Evolutionary conservation across 2,888 invertebrate genomes (phyloP).

Genomic region (Temnothorax rugatulus): DNA sequence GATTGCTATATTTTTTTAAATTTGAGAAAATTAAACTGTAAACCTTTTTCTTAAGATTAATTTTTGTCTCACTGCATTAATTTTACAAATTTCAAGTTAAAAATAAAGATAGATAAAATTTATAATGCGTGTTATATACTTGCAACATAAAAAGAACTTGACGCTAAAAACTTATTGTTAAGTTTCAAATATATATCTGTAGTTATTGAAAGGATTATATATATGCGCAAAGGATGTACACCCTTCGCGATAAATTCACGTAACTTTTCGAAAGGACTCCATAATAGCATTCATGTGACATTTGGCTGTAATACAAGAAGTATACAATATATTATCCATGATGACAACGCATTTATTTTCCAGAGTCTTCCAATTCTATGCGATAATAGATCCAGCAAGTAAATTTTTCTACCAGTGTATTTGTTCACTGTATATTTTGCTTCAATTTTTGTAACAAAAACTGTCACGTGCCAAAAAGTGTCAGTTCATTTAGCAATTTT

Average conservation of each 20-base stretch:
- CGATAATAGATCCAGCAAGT: background rate
- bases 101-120: background rate
- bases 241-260: background rate
- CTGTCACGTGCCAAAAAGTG: background rate
- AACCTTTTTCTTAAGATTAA: background rate
- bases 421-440: background rate
- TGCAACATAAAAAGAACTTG: background rate
- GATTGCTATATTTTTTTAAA: background rate
- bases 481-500: background rate
- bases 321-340: conserved; percentile 12
- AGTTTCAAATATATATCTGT: background rate
- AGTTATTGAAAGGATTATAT: background rate
- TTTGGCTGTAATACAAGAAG: conserved; percentile 5
- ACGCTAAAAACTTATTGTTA: background rate
- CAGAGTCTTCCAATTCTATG: background rate
- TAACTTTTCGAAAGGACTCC: background rate
- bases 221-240: background rate
- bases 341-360: conserved; percentile 16
- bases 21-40: background rate
- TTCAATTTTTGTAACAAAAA: background rate
- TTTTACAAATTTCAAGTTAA: background rate
- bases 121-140: background rate
- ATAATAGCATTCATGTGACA: conserved; percentile 6
- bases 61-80: background rate
- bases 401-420: background rate